Conservation (phyloP, 2,888 invertebrate genomes). For the Matsumyia berberina region DNA sequence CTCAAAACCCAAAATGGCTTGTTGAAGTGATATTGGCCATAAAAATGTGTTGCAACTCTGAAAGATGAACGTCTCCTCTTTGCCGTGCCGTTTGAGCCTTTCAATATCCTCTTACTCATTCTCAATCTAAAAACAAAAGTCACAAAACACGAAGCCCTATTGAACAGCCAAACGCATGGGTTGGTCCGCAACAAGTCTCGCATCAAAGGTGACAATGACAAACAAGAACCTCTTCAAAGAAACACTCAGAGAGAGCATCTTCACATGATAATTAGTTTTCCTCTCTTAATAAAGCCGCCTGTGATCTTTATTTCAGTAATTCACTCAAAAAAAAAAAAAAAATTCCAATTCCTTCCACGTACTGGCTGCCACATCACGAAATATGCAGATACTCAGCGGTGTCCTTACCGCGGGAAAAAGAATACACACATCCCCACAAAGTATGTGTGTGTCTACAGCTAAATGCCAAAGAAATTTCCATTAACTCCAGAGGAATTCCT, state of each 20-base stretch:
- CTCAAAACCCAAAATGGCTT: too few species aligned
- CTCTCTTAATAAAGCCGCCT: slow-evolving; percentile 54
- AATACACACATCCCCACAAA: slow-evolving; percentile 10
- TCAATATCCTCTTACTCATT: too few species aligned
- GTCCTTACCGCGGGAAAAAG: slow-evolving; percentile 16
- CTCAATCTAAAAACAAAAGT: too few species aligned
- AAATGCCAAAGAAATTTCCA: slow-evolving; percentile 76
- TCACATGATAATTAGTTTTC: slow-evolving; percentile 36
- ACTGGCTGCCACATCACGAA: slow-evolving; percentile 42
- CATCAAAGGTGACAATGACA: too few species aligned
- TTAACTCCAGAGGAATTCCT: slow-evolving; percentile 73
- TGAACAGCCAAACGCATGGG: too few species aligned
- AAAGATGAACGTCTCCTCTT: too few species aligned
- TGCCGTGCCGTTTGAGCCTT: too few species aligned
- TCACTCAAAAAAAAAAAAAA: slow-evolving; percentile 52
- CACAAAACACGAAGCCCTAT: too few species aligned
- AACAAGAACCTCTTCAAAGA: background rate
- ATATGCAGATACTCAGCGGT: slow-evolving; percentile 62
- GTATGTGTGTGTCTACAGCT: slow-evolving; percentile 45
- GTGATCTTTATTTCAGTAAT: slow-evolving; percentile 46
- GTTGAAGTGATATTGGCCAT: too few species aligned
- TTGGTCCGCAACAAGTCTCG: too few species aligned
- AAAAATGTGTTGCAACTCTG: too few species aligned
- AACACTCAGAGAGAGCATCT: slow-evolving; percentile 19
- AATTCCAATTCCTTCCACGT: slow-evolving; percentile 65